These are phyloP conservation scores for Mongoloraphidia duomilia DNA, from an alignment of 2,888 invertebrate genomes.

Conservation along the genomic window DNA sequence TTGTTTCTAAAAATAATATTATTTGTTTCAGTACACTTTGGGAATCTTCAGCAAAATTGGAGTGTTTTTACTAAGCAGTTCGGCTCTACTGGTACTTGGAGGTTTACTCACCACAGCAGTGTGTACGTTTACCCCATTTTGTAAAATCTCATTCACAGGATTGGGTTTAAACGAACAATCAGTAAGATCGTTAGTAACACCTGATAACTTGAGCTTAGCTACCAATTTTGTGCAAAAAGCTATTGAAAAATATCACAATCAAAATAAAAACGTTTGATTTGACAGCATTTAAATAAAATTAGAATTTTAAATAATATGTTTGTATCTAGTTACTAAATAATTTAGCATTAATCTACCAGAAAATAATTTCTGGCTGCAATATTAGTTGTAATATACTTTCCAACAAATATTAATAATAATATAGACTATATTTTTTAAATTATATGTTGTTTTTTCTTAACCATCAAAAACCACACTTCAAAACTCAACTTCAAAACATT, in stretches of 20 bases:
- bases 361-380: no score
- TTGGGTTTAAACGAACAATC: slow-evolving; percentile 30
- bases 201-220: slow-evolving; percentile 41
- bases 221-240: slow-evolving; percentile 45
- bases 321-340: no score
- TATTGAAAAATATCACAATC: slow-evolving; percentile 40
- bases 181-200: slow-evolving; percentile 40
- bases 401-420: no score
- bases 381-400: no score
- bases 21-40: slow-evolving; percentile 17
- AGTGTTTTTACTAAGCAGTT: slow-evolving; percentile 29
- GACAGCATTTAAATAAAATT: no score
- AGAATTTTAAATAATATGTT: no score
- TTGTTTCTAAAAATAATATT: background rate
- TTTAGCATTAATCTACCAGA: no score
- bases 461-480: no score
- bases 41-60: slow-evolving; percentile 29
- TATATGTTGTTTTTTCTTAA: no score
- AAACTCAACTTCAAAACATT: no score
- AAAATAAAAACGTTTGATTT: slow-evolving; percentile 9
- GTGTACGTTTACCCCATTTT: slow-evolving; percentile 47
- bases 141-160: slow-evolving; percentile 39
- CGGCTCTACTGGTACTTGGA: slow-evolving; percentile 34
- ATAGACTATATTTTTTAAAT: no score
- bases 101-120: slow-evolving; percentile 39